phyloP scores from a whole-genome alignment of 2,888 invertebrate genomes.

The Hypena proboscidalis region DNA sequence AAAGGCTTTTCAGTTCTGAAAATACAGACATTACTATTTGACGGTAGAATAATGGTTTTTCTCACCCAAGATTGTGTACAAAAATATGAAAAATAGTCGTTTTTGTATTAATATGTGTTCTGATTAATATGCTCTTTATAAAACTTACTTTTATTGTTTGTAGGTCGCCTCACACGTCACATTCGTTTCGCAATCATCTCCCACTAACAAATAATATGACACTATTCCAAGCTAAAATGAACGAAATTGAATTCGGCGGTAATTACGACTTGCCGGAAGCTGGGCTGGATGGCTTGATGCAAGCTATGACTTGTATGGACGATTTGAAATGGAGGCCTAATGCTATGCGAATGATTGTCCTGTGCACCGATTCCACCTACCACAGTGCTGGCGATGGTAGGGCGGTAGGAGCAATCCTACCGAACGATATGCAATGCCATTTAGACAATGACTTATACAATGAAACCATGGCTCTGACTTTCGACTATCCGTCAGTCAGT shows the following conservation, averaged over 20 bases:
- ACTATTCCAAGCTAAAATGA: conserved; percentile 52
- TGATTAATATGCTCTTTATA: too few relatives aligned
- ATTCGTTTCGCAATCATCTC: conserved; percentile 89
- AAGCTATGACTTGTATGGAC: conserved; percentile 89
- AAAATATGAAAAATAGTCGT: too few relatives aligned
- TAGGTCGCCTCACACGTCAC: conserved; percentile 62
- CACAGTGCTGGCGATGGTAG: conserved; percentile 94
- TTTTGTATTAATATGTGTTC: too few relatives aligned
- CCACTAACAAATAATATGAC: conserved; percentile 85
- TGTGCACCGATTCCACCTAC: conserved; percentile 92
- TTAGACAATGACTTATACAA: conserved; percentile 82
- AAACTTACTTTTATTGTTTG: conserved; percentile 1
- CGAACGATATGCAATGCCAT: conserved; percentile 89
- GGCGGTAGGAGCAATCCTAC: conserved; percentile 87
- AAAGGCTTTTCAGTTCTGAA: too few relatives aligned
- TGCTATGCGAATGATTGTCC: conserved; percentile 90
- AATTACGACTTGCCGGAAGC: conserved; percentile 92
- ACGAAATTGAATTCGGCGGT: conserved; percentile 51
- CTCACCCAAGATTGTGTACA: too few relatives aligned
- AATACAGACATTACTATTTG: too few relatives aligned
- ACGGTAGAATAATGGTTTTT: too few relatives aligned
- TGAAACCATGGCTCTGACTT: conserved; percentile 66
- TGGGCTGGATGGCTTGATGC: conserved; percentile 95
- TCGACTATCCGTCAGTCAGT: conserved; percentile 93
- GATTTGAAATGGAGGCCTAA: conserved; percentile 91